A percentile compares a stretch with the other conserved stretches of the same genome.
phyloP scores from a whole-genome alignment of 2,888 invertebrate genomes.

The Mantis religiosa region DNA sequence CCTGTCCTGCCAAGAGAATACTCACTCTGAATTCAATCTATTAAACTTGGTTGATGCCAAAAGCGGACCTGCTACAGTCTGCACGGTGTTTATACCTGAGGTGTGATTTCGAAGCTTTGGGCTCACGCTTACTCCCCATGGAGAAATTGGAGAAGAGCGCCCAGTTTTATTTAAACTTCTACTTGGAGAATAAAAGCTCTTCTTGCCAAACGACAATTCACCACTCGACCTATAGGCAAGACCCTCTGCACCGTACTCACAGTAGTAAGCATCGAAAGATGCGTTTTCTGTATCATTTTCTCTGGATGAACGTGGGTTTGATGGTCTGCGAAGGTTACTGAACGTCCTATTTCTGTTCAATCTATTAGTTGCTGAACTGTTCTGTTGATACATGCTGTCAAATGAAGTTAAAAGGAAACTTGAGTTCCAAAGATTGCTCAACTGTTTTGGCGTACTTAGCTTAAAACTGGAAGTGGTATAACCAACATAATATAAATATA shows the following conservation, averaged over 20 bases:
- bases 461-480: background rate
- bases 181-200: background rate
- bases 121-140: background rate
- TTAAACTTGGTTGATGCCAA: background rate
- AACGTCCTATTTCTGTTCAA: background rate
- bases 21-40: background rate
- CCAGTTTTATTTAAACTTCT: background rate
- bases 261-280: background rate
- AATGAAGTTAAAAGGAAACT: background rate
- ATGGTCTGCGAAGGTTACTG: background rate
- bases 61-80: constrained; percentile 3
- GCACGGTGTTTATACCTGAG: background rate
- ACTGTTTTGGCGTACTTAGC: background rate
- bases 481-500: background rate
- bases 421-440: background rate
- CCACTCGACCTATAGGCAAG: background rate
- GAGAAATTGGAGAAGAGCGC: background rate
- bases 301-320: background rate
- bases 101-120: background rate
- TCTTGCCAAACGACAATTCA: background rate
- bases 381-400: background rate
- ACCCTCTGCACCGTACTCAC: background rate
- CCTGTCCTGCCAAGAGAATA: no score
- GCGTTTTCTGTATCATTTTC: background rate
- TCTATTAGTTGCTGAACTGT: background rate